Evolutionary conservation across 1,140 invertebrate species (phyloP).

Genomic region (Leptinotarsa defecta): DNA sequence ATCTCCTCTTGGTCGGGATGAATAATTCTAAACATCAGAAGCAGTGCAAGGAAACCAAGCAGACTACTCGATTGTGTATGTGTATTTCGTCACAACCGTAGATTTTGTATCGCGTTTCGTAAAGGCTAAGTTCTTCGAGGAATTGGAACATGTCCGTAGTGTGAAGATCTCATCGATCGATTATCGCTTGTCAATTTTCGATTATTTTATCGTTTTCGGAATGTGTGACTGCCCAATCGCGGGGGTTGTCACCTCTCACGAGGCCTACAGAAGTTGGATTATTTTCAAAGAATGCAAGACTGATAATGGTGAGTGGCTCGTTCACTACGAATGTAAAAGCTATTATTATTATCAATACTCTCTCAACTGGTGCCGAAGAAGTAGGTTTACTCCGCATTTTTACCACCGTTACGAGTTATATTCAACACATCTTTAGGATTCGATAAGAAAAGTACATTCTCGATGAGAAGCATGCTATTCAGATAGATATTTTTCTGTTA

Average conservation of each 20-base stretch:
- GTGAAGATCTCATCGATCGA: not conserved
- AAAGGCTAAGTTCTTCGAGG: not conserved
- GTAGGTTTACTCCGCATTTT: too few relatives aligned
- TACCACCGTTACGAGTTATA: too few relatives aligned
- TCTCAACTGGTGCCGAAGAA: too few relatives aligned
- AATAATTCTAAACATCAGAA: slow-evolving; percentile 26
- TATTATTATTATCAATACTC: too few relatives aligned
- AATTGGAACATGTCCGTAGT: not conserved
- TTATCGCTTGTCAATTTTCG: not conserved
- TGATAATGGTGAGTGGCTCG: slow-evolving; percentile 44
- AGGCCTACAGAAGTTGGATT: slow-evolving; percentile 67
- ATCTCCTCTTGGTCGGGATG: slow-evolving; percentile 22
- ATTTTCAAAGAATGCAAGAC: slow-evolving; percentile 64
- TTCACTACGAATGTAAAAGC: not conserved
- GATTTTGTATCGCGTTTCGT: too few relatives aligned
- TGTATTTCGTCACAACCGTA: not conserved
- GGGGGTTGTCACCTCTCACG: slow-evolving; percentile 61
- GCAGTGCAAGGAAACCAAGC: not conserved
- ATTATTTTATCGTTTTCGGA: slow-evolving; percentile 41
- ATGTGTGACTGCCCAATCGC: slow-evolving; percentile 62
- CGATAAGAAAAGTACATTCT: too few relatives aligned
- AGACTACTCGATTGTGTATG: not conserved
- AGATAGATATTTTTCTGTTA: too few relatives aligned
- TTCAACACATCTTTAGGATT: too few relatives aligned
- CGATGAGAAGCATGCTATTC: too few relatives aligned